phyloP scores from a whole-genome alignment of 1,140 invertebrate genomes.

The Araneus ventricosus region DNA sequence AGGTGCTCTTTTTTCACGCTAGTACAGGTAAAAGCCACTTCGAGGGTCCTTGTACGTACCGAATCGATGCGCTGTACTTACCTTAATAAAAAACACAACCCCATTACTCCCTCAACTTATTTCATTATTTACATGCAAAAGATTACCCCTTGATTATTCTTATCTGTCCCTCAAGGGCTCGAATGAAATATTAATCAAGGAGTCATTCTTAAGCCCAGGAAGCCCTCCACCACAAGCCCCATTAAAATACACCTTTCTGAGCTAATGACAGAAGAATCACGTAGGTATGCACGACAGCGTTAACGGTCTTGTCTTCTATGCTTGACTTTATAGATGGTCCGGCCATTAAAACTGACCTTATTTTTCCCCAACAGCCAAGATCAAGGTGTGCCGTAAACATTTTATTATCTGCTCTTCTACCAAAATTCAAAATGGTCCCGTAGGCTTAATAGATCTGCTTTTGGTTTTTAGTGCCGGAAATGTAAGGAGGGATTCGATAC shows the following conservation, averaged over 20 bases:
- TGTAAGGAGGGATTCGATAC: too few species aligned
- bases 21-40: too few species aligned
- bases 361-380: background rate
- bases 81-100: too few species aligned
- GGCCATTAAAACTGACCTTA: slow-evolving; percentile 4
- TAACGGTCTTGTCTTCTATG: background rate
- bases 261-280: background rate
- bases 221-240: background rate
- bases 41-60: too few species aligned
- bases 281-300: background rate
- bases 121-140: background rate
- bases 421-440: too few species aligned
- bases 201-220: background rate
- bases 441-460: too few species aligned
- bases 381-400: background rate
- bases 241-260: background rate
- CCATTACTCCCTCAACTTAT: background rate
- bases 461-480: too few species aligned
- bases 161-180: background rate
- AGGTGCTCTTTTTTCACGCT: too few species aligned
- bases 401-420: background rate
- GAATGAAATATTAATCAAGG: background rate
- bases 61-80: too few species aligned
- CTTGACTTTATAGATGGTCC: background rate
- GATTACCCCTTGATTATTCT: background rate